Evolutionary conservation across 2,113 vertebrate species (phyloP).

Genomic region (Columbina picui): DNA sequence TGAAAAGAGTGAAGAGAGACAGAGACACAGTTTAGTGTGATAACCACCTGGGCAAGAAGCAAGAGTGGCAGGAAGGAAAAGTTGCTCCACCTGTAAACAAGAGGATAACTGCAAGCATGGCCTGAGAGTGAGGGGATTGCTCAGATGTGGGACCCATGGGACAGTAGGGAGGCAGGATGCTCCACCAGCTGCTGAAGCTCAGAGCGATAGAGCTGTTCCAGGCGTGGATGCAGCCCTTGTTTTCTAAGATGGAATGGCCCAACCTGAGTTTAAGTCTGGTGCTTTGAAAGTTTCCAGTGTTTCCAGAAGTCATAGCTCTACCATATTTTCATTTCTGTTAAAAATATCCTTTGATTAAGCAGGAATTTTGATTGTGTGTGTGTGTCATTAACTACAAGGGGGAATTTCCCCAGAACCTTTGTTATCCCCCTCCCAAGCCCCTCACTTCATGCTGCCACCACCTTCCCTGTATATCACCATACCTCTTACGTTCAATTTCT

Average conservation of each 20-base stretch:
- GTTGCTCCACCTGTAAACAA: neutral
- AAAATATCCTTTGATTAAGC: neutral
- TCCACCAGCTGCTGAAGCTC: neutral
- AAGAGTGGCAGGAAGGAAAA: neutral
- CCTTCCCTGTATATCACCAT: neutral
- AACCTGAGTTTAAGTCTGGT: neutral
- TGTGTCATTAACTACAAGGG: neutral
- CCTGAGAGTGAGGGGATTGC: neutral
- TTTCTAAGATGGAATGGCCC: neutral
- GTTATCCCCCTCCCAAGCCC: neutral
- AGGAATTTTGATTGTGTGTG: neutral
- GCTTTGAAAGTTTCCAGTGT: neutral
- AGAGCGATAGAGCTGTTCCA: neutral
- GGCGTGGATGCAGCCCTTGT: neutral
- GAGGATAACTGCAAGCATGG: neutral
- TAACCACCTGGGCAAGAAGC: neutral
- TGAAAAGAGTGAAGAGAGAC: neutral
- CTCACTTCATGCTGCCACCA: neutral
- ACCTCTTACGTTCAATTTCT: neutral
- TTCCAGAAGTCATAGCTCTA: neutral
- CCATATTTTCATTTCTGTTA: neutral
- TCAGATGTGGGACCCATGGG: accelerated
- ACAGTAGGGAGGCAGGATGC: neutral
- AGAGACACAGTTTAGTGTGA: neutral
- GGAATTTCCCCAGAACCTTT: neutral